Evolutionary conservation across 2,113 vertebrate genomes (phyloP).

Genomic region (Heptranchias perlo): DNA sequence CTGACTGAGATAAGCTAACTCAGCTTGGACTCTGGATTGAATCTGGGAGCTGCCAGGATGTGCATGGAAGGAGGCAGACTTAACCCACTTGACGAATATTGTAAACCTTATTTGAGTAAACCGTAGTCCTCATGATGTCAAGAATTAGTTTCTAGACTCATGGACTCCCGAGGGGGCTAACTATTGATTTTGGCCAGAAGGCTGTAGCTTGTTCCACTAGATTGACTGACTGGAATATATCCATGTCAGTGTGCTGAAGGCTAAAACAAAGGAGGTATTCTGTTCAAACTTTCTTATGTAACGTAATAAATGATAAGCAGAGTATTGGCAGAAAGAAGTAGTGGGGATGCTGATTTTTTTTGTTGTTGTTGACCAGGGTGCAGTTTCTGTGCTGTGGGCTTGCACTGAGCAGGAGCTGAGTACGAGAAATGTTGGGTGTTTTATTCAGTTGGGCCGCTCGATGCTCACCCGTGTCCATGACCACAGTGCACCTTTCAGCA

Average conservation of each 20-base stretch:
- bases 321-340: not conserved
- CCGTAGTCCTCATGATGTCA: not conserved
- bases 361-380: not conserved
- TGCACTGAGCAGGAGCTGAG: not conserved
- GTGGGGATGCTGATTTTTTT: not conserved
- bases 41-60: not conserved
- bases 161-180: not conserved
- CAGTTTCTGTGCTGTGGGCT: not conserved
- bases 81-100: not conserved
- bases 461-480: not conserved
- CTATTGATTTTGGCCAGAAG: not conserved
- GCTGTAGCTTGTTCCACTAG: not conserved
- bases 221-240: not conserved
- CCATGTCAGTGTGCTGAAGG: not conserved
- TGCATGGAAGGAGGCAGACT: not conserved
- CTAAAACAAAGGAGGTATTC: not conserved
- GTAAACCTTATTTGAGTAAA: not conserved
- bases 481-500: not conserved
- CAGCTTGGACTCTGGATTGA: not conserved
- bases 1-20: too few relatives aligned
- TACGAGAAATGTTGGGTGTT: not conserved
- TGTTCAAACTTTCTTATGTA: not conserved
- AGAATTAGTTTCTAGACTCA: not conserved
- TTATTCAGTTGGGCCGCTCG: not conserved
- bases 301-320: not conserved